phyloP scores from a whole-genome alignment of 2,797 vertebrate species.

The Darevskia nairensis region DNA sequence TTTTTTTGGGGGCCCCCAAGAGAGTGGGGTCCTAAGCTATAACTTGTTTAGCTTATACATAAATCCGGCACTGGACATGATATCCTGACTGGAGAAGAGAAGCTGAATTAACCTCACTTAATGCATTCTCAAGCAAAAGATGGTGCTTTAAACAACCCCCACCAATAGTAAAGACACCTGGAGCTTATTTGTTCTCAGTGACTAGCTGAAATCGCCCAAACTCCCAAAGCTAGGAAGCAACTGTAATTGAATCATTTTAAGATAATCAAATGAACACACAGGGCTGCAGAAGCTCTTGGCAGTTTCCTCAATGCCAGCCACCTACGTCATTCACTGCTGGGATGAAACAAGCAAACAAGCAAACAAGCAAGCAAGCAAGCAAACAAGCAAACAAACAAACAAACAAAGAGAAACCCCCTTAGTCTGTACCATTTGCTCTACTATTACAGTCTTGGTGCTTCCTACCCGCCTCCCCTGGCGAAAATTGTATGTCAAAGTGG shows the following conservation, averaged over 20 bases:
- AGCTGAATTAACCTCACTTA: neutral
- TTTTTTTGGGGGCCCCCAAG: no score
- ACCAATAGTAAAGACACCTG: constrained; percentile 14
- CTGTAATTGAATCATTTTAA: constrained; percentile 51
- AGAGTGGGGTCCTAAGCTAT: no score
- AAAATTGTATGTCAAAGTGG: neutral
- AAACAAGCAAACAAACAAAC: no score
- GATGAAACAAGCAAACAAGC: neutral
- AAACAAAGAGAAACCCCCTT: no score
- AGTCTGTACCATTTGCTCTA: neutral
- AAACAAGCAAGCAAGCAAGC: constrained; percentile 1
- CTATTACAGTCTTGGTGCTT: neutral
- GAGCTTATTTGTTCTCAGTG: constrained; percentile 61
- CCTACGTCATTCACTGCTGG: neutral
- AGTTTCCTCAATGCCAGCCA: rapidly evolving
- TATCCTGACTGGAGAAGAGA: neutral
- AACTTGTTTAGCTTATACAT: no score
- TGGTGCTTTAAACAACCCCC: neutral
- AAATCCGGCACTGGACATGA: neutral
- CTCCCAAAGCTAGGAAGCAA: constrained; percentile 38
- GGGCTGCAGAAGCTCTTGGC: neutral
- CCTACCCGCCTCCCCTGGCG: neutral
- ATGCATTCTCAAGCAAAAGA: neutral
- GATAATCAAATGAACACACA: constrained; percentile 43
- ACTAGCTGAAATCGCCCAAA: constrained; percentile 29